phyloP scores from a whole-genome alignment of 2,888 invertebrate species.

The Heliconius hortense region DNA sequence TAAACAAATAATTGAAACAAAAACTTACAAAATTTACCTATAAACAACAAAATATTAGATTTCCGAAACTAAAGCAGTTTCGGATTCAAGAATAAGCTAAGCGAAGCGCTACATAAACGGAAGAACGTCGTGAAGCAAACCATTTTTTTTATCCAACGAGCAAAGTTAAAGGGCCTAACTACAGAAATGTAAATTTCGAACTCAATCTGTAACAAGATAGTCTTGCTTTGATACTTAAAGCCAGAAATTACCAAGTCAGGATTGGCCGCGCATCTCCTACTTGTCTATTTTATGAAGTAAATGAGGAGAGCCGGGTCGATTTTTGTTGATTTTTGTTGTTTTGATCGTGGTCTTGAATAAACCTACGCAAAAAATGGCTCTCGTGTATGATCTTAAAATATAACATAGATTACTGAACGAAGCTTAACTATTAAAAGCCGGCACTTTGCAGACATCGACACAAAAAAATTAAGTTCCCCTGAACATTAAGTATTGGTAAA shows the following conservation, averaged over 20 bases:
- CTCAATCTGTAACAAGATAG: constrained; percentile 57
- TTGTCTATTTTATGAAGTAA: constrained; percentile 79
- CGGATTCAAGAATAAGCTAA: constrained; percentile 23
- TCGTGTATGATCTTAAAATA: constrained; percentile 42
- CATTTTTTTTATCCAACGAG: constrained; percentile 43
- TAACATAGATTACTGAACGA: constrained; percentile 32
- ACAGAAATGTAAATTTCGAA: constrained; percentile 53
- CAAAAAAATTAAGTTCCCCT: neutral
- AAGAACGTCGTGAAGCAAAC: constrained; percentile 41
- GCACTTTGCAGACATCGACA: constrained; percentile 16
- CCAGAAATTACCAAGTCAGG: constrained; percentile 57
- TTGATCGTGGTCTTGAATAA: constrained; percentile 67
- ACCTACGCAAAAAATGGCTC: constrained; percentile 71
- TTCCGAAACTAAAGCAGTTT: constrained; percentile 18
- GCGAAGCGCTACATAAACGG: constrained; percentile 36
- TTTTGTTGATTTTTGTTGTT: constrained; percentile 76
- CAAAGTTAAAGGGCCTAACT: constrained; percentile 59
- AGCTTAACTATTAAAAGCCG: constrained; percentile 24
- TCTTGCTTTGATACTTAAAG: constrained; percentile 53
- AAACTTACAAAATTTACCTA: constrained; percentile 16
- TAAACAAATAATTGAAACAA: neutral
- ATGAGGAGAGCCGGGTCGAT: constrained; percentile 75
- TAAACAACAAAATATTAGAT: constrained; percentile 10
- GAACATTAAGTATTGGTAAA: neutral
- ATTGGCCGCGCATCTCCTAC: constrained; percentile 63